Base-by-base conservation (phyloP, 2,113 vertebrate species). In the Malurus elegans region DNA sequence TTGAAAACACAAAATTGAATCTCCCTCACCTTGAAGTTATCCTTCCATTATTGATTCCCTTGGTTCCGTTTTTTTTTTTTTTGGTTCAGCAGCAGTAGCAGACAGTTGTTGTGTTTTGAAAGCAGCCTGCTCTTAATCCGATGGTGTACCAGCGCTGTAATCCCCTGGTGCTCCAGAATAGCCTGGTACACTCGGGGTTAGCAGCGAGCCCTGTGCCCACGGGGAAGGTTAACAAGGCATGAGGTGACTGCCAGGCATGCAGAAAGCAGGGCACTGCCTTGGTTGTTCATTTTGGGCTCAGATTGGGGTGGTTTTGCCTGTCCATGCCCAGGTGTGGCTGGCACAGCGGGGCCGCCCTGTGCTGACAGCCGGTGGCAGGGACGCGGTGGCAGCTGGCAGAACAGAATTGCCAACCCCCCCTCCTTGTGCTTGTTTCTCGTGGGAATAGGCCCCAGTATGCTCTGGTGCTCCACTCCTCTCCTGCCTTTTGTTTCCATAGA, bases 401-500 rank as follows among this genome's bases (percentile, higher is more conserved):
- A 38, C 0, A 1, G 71, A 40, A 10, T 16, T 19, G 62, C 48
- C 16, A 44, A 3, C 42, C 58, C 36, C 36, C 79, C 58, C 47
- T 20, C 54, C 5, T 0, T 18, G 76, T 38, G 86, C 74, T 67
- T 31, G 5, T 28, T 75, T 11, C 92, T 85, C 66, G 4, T 75
- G 92, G 96, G 81, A 88, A n/a, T 3, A 48, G 78, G 25, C 57
- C 74, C 58, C 74, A 32, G 19, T 15, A 5, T 10, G 58, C 82
- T n/a, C 25, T 76, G 75, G 44, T 75, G 71, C 69, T 65, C 61
- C 42, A 3, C 88, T 95, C 84, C 66, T 76, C 32, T 31, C 82
- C 72, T 81, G 86, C 79, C 90, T 94, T 96, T 97, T 94, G 94
- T 92, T 92, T 88, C 88, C 60, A 5, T 2, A 73, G 92, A 70